Percentiles rank a stretch among this genome's conserved stretches.
phyloP scores from a whole-genome alignment of 2,797 vertebrate genomes.

The Pteropus rufus region DNA sequence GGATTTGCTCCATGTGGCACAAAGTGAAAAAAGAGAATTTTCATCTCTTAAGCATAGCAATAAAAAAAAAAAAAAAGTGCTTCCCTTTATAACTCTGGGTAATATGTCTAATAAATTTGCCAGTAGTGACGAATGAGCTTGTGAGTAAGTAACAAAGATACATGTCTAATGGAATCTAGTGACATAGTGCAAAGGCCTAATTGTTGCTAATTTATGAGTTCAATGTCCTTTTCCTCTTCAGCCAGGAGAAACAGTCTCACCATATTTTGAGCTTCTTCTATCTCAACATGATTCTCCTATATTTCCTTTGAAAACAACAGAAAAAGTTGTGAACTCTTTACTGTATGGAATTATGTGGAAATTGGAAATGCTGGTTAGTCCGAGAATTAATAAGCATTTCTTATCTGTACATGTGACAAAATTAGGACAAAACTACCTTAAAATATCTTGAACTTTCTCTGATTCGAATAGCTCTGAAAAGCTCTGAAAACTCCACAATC shows the following conservation, averaged over 20 bases:
- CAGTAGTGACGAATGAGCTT: neutral
- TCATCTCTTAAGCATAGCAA: neutral
- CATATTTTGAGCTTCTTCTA: neutral
- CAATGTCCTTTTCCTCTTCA: conserved; percentile 4
- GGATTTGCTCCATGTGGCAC: neutral
- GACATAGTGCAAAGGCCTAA: neutral
- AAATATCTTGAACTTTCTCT: neutral
- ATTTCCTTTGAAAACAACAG: conserved; percentile 8
- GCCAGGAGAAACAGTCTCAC: neutral
- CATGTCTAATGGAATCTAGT: neutral
- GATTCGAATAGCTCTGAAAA: neutral
- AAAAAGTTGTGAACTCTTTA: neutral
- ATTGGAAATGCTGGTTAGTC: neutral
- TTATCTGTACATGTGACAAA: neutral
- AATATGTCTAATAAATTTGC: conserved; percentile 6
- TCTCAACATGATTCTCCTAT: neutral
- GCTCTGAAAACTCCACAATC: neutral
- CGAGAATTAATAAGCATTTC: neutral
- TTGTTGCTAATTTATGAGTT: conserved; percentile 44
- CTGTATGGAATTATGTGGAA: neutral
- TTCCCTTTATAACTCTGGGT: neutral
- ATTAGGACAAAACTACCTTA: neutral
- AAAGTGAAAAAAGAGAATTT: neutral
- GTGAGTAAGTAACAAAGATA: neutral
- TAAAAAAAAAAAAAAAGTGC: neutral